phyloP scores from a whole-genome alignment of 1,140 invertebrate genomes.

The Hycleus phaleratus region DNA sequence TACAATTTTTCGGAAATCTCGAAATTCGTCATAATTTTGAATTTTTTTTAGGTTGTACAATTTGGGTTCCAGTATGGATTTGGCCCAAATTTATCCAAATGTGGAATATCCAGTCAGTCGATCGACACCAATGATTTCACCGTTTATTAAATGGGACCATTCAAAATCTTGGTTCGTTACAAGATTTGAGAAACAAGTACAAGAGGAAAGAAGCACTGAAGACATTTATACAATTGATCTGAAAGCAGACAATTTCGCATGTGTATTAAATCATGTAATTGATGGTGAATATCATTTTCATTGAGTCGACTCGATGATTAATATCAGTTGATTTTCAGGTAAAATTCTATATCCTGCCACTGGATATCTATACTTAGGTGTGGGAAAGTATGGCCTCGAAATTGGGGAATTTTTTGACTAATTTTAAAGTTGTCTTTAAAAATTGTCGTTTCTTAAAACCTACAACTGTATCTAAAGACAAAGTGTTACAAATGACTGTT shows the following conservation, averaged over 20 bases:
- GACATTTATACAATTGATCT: slow-evolving; percentile 8
- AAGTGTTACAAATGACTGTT: slow-evolving; percentile 68
- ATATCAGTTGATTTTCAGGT: not conserved
- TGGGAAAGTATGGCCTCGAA: slow-evolving; percentile 80
- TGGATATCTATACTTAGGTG: slow-evolving; percentile 72
- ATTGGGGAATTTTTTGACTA: slow-evolving; percentile 58
- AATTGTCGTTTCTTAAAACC: slow-evolving; percentile 75
- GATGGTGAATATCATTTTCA: slow-evolving; percentile 47
- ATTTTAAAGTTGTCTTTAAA: slow-evolving; percentile 53
- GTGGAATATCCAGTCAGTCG: slow-evolving; percentile 50
- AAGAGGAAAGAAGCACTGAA: too few species aligned
- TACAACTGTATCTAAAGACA: slow-evolving; percentile 56
- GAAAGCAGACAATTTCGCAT: slow-evolving; percentile 59
- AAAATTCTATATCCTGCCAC: slow-evolving; percentile 84
- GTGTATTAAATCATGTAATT: slow-evolving; percentile 73
- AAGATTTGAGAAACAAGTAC: too few species aligned
- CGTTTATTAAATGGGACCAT: slow-evolving; percentile 58
- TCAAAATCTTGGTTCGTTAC: slow-evolving; percentile 36
- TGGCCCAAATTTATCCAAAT: slow-evolving; percentile 42
- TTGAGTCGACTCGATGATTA: too few species aligned
- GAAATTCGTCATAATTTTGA: too few species aligned
- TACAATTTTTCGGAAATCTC: too few species aligned
- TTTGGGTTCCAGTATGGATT: too few species aligned
- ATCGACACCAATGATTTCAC: slow-evolving; percentile 51
- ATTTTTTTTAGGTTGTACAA: too few species aligned